Percentiles rank a stretch among this genome's conserved stretches.
Evolutionary conservation across 30 jellyfish, hydroid and myxozoan genomes (phyloP).

Genomic region (Cassiopea andromeda): DNA sequence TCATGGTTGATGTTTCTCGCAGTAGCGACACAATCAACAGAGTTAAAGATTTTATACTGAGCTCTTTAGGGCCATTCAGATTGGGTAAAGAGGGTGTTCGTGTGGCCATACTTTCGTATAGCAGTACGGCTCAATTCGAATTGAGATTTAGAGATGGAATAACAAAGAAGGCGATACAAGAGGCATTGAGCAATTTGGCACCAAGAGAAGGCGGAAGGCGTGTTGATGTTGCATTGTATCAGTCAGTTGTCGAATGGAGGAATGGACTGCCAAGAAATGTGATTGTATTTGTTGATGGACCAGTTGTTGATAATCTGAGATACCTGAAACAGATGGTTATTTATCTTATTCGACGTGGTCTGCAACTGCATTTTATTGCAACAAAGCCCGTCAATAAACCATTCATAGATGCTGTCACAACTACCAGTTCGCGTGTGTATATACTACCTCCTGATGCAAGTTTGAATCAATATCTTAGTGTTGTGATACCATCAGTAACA

Average conservation of each 20-base stretch:
- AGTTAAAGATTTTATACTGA: conserved; percentile 30
- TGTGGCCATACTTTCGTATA: conserved; percentile 46
- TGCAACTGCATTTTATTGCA: conserved; percentile 37
- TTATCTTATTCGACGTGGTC: conserved; percentile 34
- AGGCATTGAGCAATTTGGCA: conserved; percentile 34
- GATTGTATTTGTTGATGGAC: conserved; percentile 55
- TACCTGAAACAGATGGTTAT: conserved; percentile 36
- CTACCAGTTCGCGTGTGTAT: conserved; percentile 1
- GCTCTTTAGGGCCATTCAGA: conserved; percentile 51
- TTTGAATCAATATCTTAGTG: conserved; percentile 31
- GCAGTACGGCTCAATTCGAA: conserved; percentile 49
- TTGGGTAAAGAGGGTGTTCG: conserved; percentile 44
- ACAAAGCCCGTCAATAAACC: conserved; percentile 26
- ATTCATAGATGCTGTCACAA: conserved; percentile 27
- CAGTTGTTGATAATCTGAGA: conserved; percentile 21
- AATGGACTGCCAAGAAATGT: conserved; percentile 62
- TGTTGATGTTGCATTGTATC: conserved; percentile 57
- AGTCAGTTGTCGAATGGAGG: conserved; percentile 47
- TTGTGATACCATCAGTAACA: conserved; percentile 53
- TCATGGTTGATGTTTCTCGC: conserved; percentile 41
- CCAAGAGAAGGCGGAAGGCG: conserved; percentile 56
- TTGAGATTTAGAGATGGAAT: conserved; percentile 38
- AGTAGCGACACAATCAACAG: conserved; percentile 32
- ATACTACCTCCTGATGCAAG: conserved; percentile 29
- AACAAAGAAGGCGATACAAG: conserved; percentile 43